Base-by-base conservation (phyloP, 2,797 vertebrate species). In the Sebastes melanostomus region DNA sequence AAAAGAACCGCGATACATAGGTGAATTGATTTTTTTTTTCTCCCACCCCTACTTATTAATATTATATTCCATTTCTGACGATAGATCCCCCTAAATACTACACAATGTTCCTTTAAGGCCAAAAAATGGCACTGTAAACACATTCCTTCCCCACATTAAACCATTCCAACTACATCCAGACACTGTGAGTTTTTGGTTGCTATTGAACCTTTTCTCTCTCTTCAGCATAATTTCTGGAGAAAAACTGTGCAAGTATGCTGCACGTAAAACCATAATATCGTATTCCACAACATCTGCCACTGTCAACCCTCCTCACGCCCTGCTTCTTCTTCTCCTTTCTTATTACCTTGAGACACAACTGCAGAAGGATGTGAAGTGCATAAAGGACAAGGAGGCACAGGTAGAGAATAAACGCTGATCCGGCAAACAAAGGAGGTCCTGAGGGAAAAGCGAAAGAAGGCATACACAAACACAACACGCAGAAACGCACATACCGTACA, bases 341-440 rank as follows among this genome's bases (percentile, higher is more conserved):
- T 87, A 78, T 81, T 80, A 81, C 66, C 66, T 52, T 29, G 60
- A 86, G 73, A 86, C 60, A 54, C 59, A 38, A 56, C 66, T 79
- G 78, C 55, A 63, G 22, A 30, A 22, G 5, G 46, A 70, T 79
- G 59, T 66, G 69, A 77, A 69, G 59, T 55, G 77, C 59, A 84
- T 61, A 68, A 75, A 80, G 72, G 83, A 86, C 74, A 74, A 68
- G 68, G 46, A 74, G 62, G 63, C 67, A 59, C 56, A 68, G 81
- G 58, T 30, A 32, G n/a, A 72, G 36, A 83, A 76, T 65, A 78
- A 80, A 84, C 24, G 56, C 82, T 87, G 77, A 84, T 73, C 36
- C 3, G 20, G 69, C 81, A 75, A 50, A 10, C 24, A 77, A 63
- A 34, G 25, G n/a, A 78, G 42, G 61, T 85, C 82, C 80, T 38